A percentile compares a stretch with the other conserved stretches of the same genome.
phyloP scores from a whole-genome alignment of 2,888 invertebrate genomes.

The Lamellibrachia satsuma region DNA sequence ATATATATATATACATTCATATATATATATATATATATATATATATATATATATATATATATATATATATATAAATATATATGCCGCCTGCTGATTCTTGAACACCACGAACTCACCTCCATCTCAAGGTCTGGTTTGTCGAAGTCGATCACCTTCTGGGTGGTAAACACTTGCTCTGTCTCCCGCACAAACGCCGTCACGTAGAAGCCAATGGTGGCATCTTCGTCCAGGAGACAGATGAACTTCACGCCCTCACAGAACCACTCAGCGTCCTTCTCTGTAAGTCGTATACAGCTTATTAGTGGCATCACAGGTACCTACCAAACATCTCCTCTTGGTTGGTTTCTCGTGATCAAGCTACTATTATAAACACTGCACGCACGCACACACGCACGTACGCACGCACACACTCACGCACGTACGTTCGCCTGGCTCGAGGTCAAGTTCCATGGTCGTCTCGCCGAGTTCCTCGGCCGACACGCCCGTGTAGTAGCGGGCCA shows the following conservation, averaged over 20 bases:
- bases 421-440: slow-evolving; percentile 20
- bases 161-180: background rate
- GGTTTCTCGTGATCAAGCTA: background rate
- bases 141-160: background rate
- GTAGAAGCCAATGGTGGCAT: slow-evolving; percentile 47
- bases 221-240: slow-evolving; percentile 46
- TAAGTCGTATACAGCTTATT: slow-evolving; percentile 23
- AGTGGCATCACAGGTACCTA: background rate
- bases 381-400: background rate
- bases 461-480: slow-evolving; percentile 35
- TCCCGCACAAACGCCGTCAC: slow-evolving; percentile 38
- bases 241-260: slow-evolving; percentile 43
- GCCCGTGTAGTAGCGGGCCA: slow-evolving; percentile 40
- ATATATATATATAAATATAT: too few species aligned
- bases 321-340: background rate
- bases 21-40: too few species aligned
- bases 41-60: too few species aligned
- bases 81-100: background rate
- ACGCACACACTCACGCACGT: background rate
- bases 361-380: background rate
- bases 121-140: background rate
- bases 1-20: too few species aligned
- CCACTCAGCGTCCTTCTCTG: slow-evolving; percentile 37
- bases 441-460: slow-evolving; percentile 31
- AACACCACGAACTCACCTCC: background rate